Percentiles rank a stretch among this genome's conserved stretches.
phyloP scores from a whole-genome alignment of 2,113 vertebrate genomes.

The Calonectris borealis region DNA sequence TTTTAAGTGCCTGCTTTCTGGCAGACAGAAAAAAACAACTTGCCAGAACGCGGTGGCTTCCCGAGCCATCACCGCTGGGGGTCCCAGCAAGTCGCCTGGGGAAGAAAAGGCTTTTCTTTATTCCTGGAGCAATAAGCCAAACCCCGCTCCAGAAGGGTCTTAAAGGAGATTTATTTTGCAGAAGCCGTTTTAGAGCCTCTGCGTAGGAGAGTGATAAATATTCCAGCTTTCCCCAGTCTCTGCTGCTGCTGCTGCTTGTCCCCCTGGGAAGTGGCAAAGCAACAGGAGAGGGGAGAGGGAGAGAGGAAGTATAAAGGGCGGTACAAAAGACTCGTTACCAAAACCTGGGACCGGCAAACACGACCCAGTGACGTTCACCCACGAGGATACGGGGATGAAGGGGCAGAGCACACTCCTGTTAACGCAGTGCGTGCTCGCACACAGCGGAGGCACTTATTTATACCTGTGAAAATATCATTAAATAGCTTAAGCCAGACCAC shows the following conservation, averaged over 20 bases:
- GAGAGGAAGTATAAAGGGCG: neutral
- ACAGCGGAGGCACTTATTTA: neutral
- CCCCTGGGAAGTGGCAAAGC: neutral
- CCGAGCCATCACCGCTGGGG: accelerated
- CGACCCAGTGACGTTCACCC: accelerated
- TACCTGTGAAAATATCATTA: accelerated
- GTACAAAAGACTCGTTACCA: neutral
- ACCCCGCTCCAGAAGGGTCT: neutral
- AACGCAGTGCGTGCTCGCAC: accelerated
- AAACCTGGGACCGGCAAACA: neutral
- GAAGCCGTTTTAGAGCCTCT: neutral
- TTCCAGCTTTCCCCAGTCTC: neutral
- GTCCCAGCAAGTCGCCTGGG: neutral
- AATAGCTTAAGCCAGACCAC: neutral
- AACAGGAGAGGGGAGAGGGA: neutral
- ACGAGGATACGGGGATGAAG: accelerated
- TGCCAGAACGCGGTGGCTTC: accelerated
- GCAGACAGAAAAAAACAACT: neutral
- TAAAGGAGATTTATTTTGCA: slow-evolving; percentile 2
- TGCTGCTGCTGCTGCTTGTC: neutral
- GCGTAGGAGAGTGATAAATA: neutral
- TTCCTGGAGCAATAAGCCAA: neutral
- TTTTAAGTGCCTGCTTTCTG: neutral
- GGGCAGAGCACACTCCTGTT: neutral
- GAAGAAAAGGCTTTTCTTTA: neutral